phyloP scores from a whole-genome alignment of 2,113 vertebrate species.

The Hippocampus abdominalis region DNA sequence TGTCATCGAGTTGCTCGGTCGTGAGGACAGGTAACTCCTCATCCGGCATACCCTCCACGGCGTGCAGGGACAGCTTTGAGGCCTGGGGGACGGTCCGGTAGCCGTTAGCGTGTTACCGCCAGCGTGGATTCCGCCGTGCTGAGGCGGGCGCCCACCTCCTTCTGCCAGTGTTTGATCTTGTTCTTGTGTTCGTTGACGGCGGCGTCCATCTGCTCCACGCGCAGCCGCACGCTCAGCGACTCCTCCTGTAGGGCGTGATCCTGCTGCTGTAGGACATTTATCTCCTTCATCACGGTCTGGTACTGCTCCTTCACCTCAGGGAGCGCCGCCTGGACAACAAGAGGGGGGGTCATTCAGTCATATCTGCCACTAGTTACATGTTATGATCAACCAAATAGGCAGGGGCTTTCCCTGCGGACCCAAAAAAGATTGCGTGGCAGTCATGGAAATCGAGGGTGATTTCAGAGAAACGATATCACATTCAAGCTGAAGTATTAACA shows the following conservation, averaged over 20 bases:
- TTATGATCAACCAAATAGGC: background rate
- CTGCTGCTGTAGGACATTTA: constrained; percentile 79
- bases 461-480: too few relatives aligned
- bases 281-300: constrained; percentile 74
- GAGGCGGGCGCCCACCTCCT: constrained; percentile 77
- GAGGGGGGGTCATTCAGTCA: background rate
- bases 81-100: constrained; percentile 63
- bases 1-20: constrained; percentile 74
- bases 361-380: background rate
- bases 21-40: constrained; percentile 75
- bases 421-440: too few relatives aligned
- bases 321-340: constrained; percentile 70
- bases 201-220: constrained; percentile 84
- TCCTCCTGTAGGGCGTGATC: constrained; percentile 86
- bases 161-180: constrained; percentile 92
- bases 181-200: constrained; percentile 80
- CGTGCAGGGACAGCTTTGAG: constrained; percentile 79
- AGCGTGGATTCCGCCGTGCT: background rate
- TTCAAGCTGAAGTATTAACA: too few relatives aligned
- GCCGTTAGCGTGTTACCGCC: background rate
- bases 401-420: background rate
- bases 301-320: constrained; percentile 81
- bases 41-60: constrained; percentile 73
- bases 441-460: too few relatives aligned
- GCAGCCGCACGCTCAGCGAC: constrained; percentile 84